Evolutionary conservation across 2,888 invertebrate species (phyloP).

Genomic region (Cephonodes hylas): DNA sequence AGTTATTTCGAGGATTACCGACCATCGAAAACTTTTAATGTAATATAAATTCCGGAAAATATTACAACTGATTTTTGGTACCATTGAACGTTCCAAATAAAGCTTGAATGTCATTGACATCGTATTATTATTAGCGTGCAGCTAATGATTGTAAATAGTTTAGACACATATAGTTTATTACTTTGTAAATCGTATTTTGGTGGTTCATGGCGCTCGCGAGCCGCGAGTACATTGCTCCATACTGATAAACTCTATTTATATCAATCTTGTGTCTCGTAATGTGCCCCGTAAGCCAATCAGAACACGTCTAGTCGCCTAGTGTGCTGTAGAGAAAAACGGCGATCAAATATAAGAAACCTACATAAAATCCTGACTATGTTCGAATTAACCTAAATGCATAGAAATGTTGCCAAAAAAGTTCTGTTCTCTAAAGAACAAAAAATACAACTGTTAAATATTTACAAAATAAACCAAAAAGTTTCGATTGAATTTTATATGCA

Average conservation of each 20-base stretch:
- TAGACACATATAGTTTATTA: neutral
- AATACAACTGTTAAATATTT: too few relatives aligned
- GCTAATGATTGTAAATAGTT: neutral
- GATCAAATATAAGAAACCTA: neutral
- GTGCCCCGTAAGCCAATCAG: conserved; percentile 50
- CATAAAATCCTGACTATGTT: too few relatives aligned
- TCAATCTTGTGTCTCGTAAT: conserved; percentile 56
- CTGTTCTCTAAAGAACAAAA: too few relatives aligned
- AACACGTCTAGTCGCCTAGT: conserved; percentile 30
- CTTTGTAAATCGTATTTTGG: neutral
- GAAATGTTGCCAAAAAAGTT: too few relatives aligned
- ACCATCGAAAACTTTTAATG: too few relatives aligned
- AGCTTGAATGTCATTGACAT: neutral
- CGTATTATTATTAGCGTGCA: neutral
- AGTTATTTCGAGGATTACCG: too few relatives aligned
- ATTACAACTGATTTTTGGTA: neutral
- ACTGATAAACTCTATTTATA: conserved; percentile 73
- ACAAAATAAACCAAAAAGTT: too few relatives aligned
- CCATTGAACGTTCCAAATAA: neutral
- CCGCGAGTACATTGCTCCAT: conserved; percentile 63
- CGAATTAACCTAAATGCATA: too few relatives aligned
- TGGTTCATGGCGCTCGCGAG: conserved; percentile 19
- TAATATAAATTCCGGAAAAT: too few relatives aligned
- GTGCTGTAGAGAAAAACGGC: conserved; percentile 20
- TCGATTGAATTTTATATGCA: too few relatives aligned